phyloP scores from a whole-genome alignment of 1,140 invertebrate species.

The Cydia strobilella region DNA sequence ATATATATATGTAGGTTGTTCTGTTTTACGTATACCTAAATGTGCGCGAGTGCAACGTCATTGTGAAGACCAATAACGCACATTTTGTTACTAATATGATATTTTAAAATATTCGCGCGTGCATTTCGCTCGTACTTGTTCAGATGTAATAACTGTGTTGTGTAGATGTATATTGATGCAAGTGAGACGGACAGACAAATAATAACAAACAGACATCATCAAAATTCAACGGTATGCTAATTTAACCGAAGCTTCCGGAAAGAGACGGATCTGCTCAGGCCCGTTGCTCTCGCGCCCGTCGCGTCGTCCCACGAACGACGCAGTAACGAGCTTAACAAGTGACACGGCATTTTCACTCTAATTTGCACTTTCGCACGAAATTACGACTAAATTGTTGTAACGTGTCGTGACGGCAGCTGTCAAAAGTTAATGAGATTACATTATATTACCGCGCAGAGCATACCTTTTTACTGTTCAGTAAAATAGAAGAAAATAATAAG shows the following conservation, averaged over 20 bases:
- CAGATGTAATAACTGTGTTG: too few relatives aligned
- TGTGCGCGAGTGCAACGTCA: too few relatives aligned
- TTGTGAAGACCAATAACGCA: too few relatives aligned
- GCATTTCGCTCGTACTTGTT: too few relatives aligned
- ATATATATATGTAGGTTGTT: too few relatives aligned
- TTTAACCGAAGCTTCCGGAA: neutral
- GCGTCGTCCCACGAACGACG: neutral
- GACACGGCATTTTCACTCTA: constrained; percentile 13
- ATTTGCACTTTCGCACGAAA: constrained; percentile 8
- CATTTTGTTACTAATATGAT: too few relatives aligned
- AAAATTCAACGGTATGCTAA: neutral
- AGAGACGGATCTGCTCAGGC: neutral
- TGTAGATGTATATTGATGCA: too few relatives aligned
- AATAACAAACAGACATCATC: too few relatives aligned
- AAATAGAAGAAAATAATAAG: neutral
- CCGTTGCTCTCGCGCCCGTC: neutral
- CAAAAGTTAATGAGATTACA: neutral
- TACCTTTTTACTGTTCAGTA: neutral
- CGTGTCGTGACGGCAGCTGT: neutral
- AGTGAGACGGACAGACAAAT: too few relatives aligned
- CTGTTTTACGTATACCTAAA: too few relatives aligned
- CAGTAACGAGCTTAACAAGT: neutral
- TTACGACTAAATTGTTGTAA: neutral
- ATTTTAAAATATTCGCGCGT: too few relatives aligned
- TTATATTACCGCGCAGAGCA: neutral